phyloP scores from a whole-genome alignment of 2,888 invertebrate genomes.

The Adelognathus sp. region DNA sequence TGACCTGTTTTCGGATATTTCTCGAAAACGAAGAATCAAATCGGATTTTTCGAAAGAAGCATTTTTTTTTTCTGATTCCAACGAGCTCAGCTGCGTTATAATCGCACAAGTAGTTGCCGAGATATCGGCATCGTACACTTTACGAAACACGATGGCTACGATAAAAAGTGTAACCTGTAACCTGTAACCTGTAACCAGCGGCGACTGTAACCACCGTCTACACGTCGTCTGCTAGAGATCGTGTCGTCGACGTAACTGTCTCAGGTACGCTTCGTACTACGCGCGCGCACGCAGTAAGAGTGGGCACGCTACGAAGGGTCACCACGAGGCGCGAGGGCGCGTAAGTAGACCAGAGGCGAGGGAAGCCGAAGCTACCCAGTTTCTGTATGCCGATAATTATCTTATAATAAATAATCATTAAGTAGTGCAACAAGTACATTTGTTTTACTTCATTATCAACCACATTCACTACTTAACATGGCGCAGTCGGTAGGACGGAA shows the following conservation, averaged over 20 bases:
- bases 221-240: too few species aligned
- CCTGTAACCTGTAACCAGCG: too few species aligned
- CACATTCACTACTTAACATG: background rate
- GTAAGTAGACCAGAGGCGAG: background rate
- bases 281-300: background rate
- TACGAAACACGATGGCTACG: too few species aligned
- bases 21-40: too few species aligned
- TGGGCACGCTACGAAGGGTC: background rate
- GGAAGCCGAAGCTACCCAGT: background rate
- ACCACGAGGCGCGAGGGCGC: background rate
- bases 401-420: background rate
- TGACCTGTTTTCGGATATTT: too few species aligned
- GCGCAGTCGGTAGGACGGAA: constrained; percentile 10
- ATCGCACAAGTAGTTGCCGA: too few species aligned
- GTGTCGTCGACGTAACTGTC: background rate
- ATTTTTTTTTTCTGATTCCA: too few species aligned
- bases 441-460: background rate
- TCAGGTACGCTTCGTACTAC: background rate
- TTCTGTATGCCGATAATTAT: background rate
- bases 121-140: too few species aligned
- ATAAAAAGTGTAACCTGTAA: too few species aligned
- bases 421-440: background rate
- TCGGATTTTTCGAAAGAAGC: too few species aligned
- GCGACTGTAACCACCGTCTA: too few species aligned
- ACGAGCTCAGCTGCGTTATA: too few species aligned